phyloP scores from a whole-genome alignment of 2,797 vertebrate species.

The Podargus strigoides region DNA sequence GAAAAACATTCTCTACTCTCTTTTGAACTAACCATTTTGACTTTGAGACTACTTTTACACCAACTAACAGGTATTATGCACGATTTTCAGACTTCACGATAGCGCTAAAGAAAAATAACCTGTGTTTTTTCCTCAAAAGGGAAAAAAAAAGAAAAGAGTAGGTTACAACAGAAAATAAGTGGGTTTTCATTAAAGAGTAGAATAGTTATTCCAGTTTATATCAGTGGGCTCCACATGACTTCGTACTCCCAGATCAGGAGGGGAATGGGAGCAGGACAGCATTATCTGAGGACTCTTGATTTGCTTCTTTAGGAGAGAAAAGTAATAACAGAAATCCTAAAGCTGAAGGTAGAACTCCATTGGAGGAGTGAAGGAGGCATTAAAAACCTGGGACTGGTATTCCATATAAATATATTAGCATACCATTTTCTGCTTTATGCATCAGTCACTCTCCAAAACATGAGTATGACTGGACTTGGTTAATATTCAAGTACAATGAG shows the following conservation, averaged over 20 bases:
- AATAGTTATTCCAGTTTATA: not conserved
- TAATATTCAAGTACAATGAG: not conserved
- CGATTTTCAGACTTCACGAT: not conserved
- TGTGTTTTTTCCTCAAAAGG: not conserved
- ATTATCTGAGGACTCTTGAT: not conserved
- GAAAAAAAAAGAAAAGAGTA: not conserved
- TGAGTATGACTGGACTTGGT: not conserved
- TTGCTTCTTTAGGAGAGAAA: not conserved
- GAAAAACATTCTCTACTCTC: not conserved
- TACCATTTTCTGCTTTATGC: not conserved
- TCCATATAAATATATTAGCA: not conserved
- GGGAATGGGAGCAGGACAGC: not conserved
- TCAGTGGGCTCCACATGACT: not conserved
- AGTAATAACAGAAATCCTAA: not conserved
- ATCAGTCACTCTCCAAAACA: not conserved
- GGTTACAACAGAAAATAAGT: not conserved
- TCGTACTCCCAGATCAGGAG: rapidly evolving
- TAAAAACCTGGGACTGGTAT: not conserved
- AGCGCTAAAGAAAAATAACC: not conserved
- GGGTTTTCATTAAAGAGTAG: not conserved
- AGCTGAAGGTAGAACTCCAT: not conserved
- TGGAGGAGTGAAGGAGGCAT: not conserved
- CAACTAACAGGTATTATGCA: not conserved
- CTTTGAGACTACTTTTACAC: not conserved
- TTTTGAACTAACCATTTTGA: not conserved